phyloP scores from a whole-genome alignment of 2,797 vertebrate species.

The Hoplostethus mediterraneus region DNA sequence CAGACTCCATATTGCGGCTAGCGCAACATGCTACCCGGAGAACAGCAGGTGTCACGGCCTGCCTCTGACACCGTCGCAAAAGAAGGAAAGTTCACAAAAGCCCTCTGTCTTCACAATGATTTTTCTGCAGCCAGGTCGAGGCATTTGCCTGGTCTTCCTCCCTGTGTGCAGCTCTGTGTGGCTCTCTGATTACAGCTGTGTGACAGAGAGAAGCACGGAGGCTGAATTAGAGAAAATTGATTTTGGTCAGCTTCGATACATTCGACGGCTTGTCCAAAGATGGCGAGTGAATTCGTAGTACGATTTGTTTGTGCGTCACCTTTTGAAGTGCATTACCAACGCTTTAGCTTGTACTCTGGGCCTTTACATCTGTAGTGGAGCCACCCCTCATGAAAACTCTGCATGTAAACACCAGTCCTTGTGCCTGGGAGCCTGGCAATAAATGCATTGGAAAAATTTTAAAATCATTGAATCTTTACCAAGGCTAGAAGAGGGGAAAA shows the following conservation, averaged over 20 bases:
- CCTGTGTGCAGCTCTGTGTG: not conserved
- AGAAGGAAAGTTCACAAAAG: conserved; percentile 37
- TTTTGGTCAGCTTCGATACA: conserved; percentile 17
- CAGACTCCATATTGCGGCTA: conserved; percentile 52
- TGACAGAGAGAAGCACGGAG: not conserved
- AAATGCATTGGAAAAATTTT: conserved; percentile 56
- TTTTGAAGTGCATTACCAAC: conserved; percentile 10
- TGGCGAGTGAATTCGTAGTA: not conserved
- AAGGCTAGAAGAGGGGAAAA: conserved; percentile 49
- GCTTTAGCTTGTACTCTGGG: not conserved
- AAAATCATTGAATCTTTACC: conserved; percentile 51
- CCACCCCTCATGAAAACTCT: conserved; percentile 3
- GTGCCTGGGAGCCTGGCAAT: conserved; percentile 43
- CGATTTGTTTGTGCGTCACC: not conserved
- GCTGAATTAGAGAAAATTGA: not conserved
- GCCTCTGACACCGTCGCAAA: conserved; percentile 57
- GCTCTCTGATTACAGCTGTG: not conserved
- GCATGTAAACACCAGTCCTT: conserved; percentile 27
- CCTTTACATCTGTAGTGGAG: conserved; percentile 13
- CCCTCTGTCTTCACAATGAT: not conserved
- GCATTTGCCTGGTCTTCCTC: conserved; percentile 17
- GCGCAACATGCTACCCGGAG: conserved; percentile 55
- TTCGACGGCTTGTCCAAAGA: conserved; percentile 10
- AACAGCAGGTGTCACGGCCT: conserved; percentile 57
- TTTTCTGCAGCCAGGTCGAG: conserved; percentile 6